Percentiles rank a stretch among this genome's conserved stretches.
Conservation (phyloP, 2,888 invertebrate genomes). For the Campoletis raptor region DNA sequence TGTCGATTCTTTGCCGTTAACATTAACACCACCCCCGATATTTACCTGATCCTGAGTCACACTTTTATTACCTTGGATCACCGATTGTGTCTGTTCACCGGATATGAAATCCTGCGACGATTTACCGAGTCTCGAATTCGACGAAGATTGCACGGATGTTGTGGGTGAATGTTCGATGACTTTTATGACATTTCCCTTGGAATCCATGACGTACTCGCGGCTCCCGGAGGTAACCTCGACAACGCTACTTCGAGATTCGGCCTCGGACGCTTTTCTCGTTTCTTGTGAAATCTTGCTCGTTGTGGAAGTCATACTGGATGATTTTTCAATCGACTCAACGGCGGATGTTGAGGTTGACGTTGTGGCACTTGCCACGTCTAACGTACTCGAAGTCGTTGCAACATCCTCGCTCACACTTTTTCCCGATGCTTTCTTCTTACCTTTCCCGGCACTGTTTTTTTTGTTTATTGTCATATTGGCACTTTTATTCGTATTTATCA, state of each 20-base stretch:
- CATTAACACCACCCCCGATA: background rate
- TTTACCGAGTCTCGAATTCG: conserved; percentile 68
- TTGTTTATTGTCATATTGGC: conserved; percentile 73
- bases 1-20: background rate
- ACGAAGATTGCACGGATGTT: conserved; percentile 66
- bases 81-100: conserved; percentile 73
- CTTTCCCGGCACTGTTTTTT: conserved; percentile 68
- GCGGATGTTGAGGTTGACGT: conserved; percentile 63
- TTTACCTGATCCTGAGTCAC: conserved; percentile 4
- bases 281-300: conserved; percentile 78
- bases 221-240: conserved; percentile 78
- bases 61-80: conserved; percentile 51
- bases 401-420: conserved; percentile 64
- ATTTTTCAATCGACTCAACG: conserved; percentile 57
- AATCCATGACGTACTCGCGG: conserved; percentile 80
- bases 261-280: conserved; percentile 74
- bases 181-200: conserved; percentile 79
- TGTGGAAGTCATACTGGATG: conserved; percentile 67
- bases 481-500: conserved; percentile 52
- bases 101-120: conserved; percentile 76
- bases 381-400: conserved; percentile 43
- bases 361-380: conserved; percentile 66
- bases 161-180: conserved; percentile 76
- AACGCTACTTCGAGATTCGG: conserved; percentile 76
- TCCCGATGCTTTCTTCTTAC: conserved; percentile 64